phyloP scores from a whole-genome alignment of 2,888 invertebrate species.

The Apodemia duryi region DNA sequence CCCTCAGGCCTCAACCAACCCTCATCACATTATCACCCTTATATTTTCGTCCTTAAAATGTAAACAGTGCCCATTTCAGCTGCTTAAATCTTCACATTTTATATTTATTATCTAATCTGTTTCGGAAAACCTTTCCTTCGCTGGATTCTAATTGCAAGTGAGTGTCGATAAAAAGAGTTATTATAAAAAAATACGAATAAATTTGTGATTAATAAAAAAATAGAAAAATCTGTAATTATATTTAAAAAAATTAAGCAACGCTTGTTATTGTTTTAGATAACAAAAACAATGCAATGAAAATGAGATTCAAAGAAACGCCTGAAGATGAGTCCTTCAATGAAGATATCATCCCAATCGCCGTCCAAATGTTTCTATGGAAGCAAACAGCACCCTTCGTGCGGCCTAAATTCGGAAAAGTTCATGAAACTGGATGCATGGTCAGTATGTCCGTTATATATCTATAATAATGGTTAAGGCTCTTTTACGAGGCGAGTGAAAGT shows the following conservation, averaged over 20 bases:
- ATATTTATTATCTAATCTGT: not conserved
- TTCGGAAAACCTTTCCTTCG: no score
- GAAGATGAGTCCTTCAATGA: slow-evolving; percentile 84
- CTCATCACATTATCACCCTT: slow-evolving; percentile 25
- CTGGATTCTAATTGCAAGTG: no score
- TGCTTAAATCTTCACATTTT: not conserved
- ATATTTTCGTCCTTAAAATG: slow-evolving; percentile 34
- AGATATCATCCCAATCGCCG: slow-evolving; percentile 93
- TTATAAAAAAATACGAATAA: slow-evolving; percentile 14
- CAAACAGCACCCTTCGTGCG: slow-evolving; percentile 98
- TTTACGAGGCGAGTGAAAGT: not conserved
- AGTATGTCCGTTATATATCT: slow-evolving; percentile 50
- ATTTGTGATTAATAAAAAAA: not conserved
- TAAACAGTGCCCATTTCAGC: slow-evolving; percentile 37
- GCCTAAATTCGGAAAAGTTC: slow-evolving; percentile 96
- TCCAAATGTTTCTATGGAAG: slow-evolving; percentile 98
- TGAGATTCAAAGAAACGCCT: slow-evolving; percentile 50
- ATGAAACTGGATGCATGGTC: slow-evolving; percentile 98
- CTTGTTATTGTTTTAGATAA: not conserved
- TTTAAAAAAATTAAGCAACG: not conserved
- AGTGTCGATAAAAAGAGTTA: slow-evolving; percentile 14
- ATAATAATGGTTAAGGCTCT: not conserved
- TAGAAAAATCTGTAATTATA: no score
- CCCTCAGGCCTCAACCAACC: slow-evolving; percentile 26
- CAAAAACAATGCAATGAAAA: slow-evolving; percentile 21